Base-by-base conservation (phyloP, 92 coral and sea anemone genomes). In the Heliopora coerulea region DNA sequence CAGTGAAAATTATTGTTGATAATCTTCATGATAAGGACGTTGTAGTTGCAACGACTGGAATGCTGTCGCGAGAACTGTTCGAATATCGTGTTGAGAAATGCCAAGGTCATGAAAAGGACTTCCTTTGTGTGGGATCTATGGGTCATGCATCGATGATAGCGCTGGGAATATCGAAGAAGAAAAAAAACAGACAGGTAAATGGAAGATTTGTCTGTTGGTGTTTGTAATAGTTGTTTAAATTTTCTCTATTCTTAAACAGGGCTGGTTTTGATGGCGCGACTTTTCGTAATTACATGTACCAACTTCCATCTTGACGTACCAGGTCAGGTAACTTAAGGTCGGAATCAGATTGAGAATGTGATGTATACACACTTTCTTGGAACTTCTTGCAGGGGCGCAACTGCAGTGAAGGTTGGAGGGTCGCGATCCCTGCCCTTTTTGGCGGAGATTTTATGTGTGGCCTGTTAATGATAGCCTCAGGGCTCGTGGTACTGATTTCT, bases 31-130 rank as follows among this genome's bases (percentile, higher is more conserved):
- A 93, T 62, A 87, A 86, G 73, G 98, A 93, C 54, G 95, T 90
- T 65, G 95, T 93, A 44, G 89, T 93, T 15, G 98, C 95, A 61
- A 93, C 98, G 28, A 93, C 98, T 64, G 98, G 98, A 30, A 93
- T 93, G 98, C 76, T 93, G 85, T 93, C 98, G 2, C 89, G 98
- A n/a, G 98, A 93, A 59, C 88, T 93, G 73, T 93, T 93, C 80
- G 98, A 93, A 65, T 87, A 93, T 56, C 86, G 98, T 10, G 95
- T 93, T 12, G 75, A 86, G 9, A 93, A 87, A 72, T 91, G 95
- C 1, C 98, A 93, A 21, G 98, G 98, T 26, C 98, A 93, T 46
- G 98, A 93, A 70, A 93, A 93, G 58, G 98, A 93, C 81, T 93
- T 93, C 83, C 75, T 93, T 41, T 89, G 96, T 1, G 98, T 93